Conservation (phyloP, 2,888 invertebrate species). For the Morpho deidamia region DNA sequence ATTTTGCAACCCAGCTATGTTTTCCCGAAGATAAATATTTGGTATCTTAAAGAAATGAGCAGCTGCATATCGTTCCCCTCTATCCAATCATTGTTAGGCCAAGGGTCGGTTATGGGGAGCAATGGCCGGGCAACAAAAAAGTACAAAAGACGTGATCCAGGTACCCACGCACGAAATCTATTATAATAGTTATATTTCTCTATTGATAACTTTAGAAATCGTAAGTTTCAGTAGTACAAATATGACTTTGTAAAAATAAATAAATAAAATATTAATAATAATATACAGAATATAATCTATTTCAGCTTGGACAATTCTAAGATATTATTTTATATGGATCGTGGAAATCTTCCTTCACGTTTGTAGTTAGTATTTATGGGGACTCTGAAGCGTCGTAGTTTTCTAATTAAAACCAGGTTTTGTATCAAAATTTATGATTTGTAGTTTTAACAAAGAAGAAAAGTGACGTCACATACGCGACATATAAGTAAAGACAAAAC, state of each 20-base stretch:
- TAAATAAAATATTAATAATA: neutral
- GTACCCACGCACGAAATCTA: slow-evolving; percentile 50
- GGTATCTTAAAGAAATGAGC: slow-evolving; percentile 57
- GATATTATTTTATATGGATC: no score
- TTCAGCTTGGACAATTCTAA: no score
- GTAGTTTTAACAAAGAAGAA: no score
- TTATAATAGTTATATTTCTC: slow-evolving; percentile 24
- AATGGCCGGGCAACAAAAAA: slow-evolving; percentile 57
- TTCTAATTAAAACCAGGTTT: no score
- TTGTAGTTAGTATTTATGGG: no score
- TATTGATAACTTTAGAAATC: neutral
- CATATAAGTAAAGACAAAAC: no score
- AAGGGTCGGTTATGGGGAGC: slow-evolving; percentile 70
- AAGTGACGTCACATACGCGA: no score
- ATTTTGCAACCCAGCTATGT: slow-evolving; percentile 54
- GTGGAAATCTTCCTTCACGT: no score
- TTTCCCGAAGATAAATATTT: slow-evolving; percentile 44
- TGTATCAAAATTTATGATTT: no score
- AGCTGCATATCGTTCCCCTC: slow-evolving; percentile 71
- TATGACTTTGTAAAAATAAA: neutral
- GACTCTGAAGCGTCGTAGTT: no score
- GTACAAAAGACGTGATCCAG: slow-evolving; percentile 59
- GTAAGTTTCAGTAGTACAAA: no score
- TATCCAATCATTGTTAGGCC: slow-evolving; percentile 66
- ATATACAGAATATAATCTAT: no score